Percentiles rank a stretch among this genome's conserved stretches.
Evolutionary conservation across 2,113 vertebrate species (phyloP).

Genomic region (Tapirus terrestris): DNA sequence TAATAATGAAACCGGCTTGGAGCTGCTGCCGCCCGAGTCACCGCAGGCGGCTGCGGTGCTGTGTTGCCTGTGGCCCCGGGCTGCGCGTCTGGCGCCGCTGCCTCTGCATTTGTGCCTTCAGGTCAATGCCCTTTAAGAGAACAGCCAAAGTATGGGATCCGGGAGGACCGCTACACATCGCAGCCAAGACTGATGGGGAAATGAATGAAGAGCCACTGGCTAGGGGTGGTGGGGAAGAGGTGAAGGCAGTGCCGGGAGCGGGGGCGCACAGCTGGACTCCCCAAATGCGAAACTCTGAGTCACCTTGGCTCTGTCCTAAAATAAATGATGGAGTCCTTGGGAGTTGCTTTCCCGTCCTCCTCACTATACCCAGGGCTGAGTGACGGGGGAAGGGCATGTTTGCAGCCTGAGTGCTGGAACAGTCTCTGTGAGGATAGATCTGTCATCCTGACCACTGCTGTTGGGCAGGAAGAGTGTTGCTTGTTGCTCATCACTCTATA

Average conservation of each 20-base stretch:
- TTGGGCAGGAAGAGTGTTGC: no score
- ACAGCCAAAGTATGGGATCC: neutral
- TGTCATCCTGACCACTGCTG: neutral
- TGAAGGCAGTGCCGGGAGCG: accelerated
- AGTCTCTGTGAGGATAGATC: accelerated
- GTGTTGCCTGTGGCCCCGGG: neutral
- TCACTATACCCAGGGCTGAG: neutral
- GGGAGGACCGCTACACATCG: neutral
- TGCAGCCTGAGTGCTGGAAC: accelerated
- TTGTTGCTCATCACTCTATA: neutral
- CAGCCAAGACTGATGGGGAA: neutral
- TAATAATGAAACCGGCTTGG: neutral
- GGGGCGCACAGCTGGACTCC: neutral
- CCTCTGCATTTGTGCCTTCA: neutral
- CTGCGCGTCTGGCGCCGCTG: neutral
- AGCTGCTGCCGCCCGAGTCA: neutral
- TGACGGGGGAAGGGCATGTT: neutral
- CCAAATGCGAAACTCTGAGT: neutral
- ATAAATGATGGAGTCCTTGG: neutral
- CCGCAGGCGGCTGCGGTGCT: neutral
- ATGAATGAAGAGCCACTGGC: neutral
- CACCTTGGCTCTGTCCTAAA: neutral
- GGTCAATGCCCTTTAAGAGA: neutral
- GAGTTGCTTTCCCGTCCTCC: neutral
- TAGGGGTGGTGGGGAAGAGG: neutral